A percentile compares a stretch with the other conserved stretches of the same genome.
Evolutionary conservation across 2,888 invertebrate species (phyloP).

Genomic region (Apotomis turbidana): DNA sequence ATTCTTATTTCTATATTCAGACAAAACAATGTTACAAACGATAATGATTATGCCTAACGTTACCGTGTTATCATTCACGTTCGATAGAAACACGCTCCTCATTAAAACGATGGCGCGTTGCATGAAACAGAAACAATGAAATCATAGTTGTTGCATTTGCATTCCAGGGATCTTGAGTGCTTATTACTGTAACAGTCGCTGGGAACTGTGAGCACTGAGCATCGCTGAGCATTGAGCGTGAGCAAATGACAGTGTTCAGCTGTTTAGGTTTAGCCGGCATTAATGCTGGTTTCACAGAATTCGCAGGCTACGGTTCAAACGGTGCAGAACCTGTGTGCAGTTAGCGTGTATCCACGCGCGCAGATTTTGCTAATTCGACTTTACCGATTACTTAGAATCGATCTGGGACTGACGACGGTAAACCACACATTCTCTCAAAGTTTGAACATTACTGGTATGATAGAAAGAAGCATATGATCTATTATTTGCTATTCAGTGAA

Average conservation of each 20-base stretch:
- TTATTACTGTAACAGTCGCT: conserved; percentile 16
- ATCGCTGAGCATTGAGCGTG: conserved; percentile 6
- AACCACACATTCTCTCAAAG: too few species aligned
- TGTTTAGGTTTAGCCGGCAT: not conserved
- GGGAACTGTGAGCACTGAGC: conserved; percentile 13
- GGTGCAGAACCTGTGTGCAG: conserved; percentile 5
- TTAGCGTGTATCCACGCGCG: not conserved
- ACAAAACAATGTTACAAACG: not conserved
- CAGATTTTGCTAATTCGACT: not conserved
- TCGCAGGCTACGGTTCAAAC: conserved; percentile 1
- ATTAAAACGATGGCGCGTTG: conserved; percentile 15
- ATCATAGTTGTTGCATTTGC: conserved; percentile 30
- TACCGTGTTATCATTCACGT: conserved; percentile 16
- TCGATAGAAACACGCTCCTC: conserved; percentile 4
- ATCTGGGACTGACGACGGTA: too few species aligned
- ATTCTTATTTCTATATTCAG: not conserved
- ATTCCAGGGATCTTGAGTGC: conserved; percentile 7
- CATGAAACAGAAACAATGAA: conserved; percentile 31
- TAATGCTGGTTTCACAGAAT: conserved; percentile 10
- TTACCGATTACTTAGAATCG: not conserved
- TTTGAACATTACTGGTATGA: too few species aligned
- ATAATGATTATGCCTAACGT: conserved; percentile 4
- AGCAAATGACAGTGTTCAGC: conserved; percentile 15
- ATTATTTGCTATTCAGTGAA: too few species aligned
- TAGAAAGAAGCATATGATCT: too few species aligned